Conservation (phyloP, 2,113 vertebrate species). For the Myanophis thanlyinensis region DNA sequence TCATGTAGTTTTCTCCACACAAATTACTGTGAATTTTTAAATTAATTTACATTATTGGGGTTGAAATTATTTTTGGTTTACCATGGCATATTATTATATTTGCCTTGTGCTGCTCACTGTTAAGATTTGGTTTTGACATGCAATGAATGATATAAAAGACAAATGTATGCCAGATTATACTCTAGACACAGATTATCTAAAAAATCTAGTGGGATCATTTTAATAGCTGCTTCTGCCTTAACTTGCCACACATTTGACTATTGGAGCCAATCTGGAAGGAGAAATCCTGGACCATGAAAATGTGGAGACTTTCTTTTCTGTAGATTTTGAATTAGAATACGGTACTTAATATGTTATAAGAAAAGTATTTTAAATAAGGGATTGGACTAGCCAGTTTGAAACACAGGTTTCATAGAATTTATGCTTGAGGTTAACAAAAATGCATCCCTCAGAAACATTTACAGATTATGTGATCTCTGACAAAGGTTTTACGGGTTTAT, state of each 20-base stretch:
- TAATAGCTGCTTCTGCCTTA: neutral
- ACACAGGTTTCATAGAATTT: neutral
- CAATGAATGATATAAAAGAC: neutral
- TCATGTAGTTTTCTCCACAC: neutral
- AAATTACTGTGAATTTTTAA: neutral
- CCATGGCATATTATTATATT: neutral
- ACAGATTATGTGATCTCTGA: conserved; percentile 20
- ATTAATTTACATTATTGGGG: neutral
- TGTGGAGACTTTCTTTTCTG: neutral
- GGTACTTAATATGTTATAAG: neutral
- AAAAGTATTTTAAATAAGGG: neutral
- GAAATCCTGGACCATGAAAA: neutral
- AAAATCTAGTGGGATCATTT: neutral
- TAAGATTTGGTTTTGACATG: neutral
- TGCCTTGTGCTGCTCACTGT: neutral
- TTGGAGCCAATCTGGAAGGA: neutral
- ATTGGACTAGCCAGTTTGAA: neutral
- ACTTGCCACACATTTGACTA: neutral
- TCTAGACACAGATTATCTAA: neutral
- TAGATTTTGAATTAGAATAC: conserved; percentile 16
- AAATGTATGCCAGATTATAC: neutral
- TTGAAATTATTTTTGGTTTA: neutral
- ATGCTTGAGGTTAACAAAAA: conserved; percentile 10
- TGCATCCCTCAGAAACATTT: neutral
- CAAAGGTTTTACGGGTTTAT: neutral